phyloP scores from a whole-genome alignment of 92 coral and sea anemone genomes.

The Zoanthus sansibaricus region DNA sequence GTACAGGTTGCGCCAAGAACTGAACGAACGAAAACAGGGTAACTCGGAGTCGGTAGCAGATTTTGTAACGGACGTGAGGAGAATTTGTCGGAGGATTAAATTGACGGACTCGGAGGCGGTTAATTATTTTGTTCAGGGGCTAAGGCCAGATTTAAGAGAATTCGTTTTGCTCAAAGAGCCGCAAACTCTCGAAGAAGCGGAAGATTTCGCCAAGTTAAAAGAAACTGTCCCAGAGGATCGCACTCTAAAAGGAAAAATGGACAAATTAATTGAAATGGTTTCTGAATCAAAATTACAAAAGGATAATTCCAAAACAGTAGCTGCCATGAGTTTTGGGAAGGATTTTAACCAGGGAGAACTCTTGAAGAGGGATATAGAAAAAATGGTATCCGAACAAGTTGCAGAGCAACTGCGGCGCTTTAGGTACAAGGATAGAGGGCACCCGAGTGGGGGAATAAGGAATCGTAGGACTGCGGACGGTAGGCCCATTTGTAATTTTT shows the following conservation, averaged over 20 bases:
- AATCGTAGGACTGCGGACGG: slow-evolving; percentile 15
- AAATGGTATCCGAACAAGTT: slow-evolving; percentile 10
- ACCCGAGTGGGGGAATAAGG: slow-evolving; percentile 25
- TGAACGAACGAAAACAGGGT: slow-evolving; percentile 28
- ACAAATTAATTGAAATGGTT: slow-evolving; percentile 6
- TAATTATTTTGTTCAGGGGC: slow-evolving; percentile 30
- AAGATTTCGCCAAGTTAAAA: slow-evolving; percentile 31
- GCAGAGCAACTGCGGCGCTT: slow-evolving; percentile 10
- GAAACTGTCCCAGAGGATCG: slow-evolving; percentile 44
- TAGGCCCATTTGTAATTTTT: slow-evolving; percentile 19
- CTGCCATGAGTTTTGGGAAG: slow-evolving; percentile 8
- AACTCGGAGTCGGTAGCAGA: slow-evolving; percentile 14
- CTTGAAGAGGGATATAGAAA: not conserved
- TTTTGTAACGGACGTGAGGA: slow-evolving; percentile 17
- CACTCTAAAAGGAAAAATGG: slow-evolving; percentile 23
- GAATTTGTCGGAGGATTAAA: slow-evolving; percentile 14
- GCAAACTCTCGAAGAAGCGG: slow-evolving; percentile 26
- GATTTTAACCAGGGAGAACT: not conserved
- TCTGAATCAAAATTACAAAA: slow-evolving; percentile 3
- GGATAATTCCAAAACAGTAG: not conserved
- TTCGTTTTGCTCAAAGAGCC: slow-evolving; percentile 32
- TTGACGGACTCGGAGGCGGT: slow-evolving; percentile 18
- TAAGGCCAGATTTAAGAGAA: slow-evolving; percentile 14
- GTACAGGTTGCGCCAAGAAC: not conserved
- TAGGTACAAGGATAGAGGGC: not conserved